phyloP scores from a whole-genome alignment of 2,797 vertebrate genomes.

The Poeciliopsis gracilis region DNA sequence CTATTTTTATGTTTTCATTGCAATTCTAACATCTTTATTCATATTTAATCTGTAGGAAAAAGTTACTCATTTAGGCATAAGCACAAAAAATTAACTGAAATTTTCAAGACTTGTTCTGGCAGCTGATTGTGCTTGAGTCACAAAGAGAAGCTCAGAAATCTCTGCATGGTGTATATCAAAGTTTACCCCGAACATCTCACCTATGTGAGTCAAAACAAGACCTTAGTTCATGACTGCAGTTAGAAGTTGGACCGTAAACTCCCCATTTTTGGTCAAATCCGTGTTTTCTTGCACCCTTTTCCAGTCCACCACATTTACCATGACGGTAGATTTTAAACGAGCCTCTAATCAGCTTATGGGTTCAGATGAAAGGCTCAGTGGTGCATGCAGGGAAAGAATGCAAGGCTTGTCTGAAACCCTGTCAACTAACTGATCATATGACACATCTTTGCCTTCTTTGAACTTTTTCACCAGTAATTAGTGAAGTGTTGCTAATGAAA shows the following conservation, averaged over 20 bases:
- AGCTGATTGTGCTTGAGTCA: not conserved
- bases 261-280: conserved; percentile 20
- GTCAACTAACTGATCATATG: conserved; percentile 75
- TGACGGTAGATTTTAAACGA: conserved; percentile 47
- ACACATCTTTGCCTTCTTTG: conserved; percentile 37
- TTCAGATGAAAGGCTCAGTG: conserved; percentile 61
- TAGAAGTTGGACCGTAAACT: not conserved
- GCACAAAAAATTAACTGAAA: not conserved
- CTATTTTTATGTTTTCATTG: not conserved
- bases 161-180: not conserved
- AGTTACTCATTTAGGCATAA: not conserved
- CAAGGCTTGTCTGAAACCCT: conserved; percentile 55
- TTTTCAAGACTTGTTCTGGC: not conserved
- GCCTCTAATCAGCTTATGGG: conserved; percentile 71
- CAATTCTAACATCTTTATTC: not conserved
- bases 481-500: conserved; percentile 20
- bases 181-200: not conserved
- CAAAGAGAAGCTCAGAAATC: not conserved
- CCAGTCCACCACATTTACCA: conserved; percentile 46
- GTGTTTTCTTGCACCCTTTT: conserved; percentile 12
- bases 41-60: not conserved
- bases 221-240: conserved; percentile 8
- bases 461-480: conserved; percentile 37
- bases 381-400: conserved; percentile 66
- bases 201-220: conserved; percentile 1